A percentile compares a stretch with the other conserved stretches of the same genome.
phyloP scores from a whole-genome alignment of 2,797 vertebrate genomes.

The Diplodus puntazzo region DNA sequence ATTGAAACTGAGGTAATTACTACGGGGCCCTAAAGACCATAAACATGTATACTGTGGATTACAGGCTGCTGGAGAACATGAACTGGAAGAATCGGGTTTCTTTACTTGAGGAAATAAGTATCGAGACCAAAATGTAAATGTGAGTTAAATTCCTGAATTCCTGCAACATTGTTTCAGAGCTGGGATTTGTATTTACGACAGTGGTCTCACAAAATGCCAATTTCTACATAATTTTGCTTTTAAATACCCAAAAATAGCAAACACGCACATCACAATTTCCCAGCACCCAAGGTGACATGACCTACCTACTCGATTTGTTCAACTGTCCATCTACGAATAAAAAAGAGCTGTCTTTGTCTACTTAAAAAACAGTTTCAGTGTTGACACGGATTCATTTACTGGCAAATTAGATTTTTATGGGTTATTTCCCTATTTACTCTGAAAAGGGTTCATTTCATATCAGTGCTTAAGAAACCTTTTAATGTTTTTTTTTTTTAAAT shows the following conservation, averaged over 20 bases:
- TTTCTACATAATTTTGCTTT: no score
- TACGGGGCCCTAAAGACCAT: slow-evolving; percentile 23
- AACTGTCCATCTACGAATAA: background rate
- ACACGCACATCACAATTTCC: background rate
- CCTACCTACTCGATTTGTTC: background rate
- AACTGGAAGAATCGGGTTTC: background rate
- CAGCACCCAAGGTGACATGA: background rate
- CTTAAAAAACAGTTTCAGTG: no score
- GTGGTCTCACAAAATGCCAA: no score
- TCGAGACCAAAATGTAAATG: background rate
- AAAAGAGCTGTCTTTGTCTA: no score
- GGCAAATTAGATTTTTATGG: background rate
- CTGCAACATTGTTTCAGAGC: background rate
- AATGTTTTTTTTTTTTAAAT: background rate
- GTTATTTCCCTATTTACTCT: background rate
- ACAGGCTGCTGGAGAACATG: slow-evolving; percentile 30
- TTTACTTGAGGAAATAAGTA: slow-evolving; percentile 4
- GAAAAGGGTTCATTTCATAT: background rate
- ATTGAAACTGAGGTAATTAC: slow-evolving; percentile 57
- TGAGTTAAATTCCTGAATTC: background rate
- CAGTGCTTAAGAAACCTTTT: background rate
- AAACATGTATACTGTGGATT: slow-evolving; percentile 52
- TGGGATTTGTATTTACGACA: no score
- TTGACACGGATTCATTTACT: background rate
- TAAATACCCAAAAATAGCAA: background rate